Percentiles rank a stretch among this genome's conserved stretches.
These are phyloP conservation scores for Micrasema minimum DNA, from an alignment of 1,140 invertebrate genomes.

Conservation along the genomic window DNA sequence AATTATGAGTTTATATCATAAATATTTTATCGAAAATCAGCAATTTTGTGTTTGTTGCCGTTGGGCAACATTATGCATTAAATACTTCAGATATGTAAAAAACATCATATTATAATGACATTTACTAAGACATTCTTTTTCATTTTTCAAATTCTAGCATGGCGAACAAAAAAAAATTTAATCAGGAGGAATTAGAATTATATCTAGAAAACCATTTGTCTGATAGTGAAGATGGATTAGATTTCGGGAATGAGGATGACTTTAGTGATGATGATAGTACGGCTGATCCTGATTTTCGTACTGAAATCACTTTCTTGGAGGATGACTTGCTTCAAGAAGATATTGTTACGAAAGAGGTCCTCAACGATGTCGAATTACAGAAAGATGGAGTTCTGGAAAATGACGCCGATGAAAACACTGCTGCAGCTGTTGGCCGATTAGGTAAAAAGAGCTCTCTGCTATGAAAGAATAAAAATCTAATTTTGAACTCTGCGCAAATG, in stretches of 20 bases:
- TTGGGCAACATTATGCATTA: no score
- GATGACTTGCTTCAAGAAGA: neutral
- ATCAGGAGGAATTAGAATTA: neutral
- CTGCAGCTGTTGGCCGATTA: neutral
- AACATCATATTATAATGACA: no score
- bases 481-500: neutral
- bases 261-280: neutral
- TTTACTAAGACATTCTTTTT: no score
- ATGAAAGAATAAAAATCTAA: neutral
- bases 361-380: neutral
- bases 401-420: neutral
- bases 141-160: no score
- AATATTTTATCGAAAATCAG: no score
- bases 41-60: no score
- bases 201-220: neutral
- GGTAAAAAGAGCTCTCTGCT: neutral
- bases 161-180: no score
- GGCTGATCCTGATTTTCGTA: constrained; percentile 1
- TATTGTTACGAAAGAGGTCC: neutral
- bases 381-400: neutral
- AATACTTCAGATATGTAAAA: no score
- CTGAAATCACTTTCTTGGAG: neutral
- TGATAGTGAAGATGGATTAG: neutral
- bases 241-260: neutral
- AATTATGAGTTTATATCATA: no score